Conservation (phyloP, 1,140 invertebrate species). For the Daktulosphaira vitifoliae region DNA sequence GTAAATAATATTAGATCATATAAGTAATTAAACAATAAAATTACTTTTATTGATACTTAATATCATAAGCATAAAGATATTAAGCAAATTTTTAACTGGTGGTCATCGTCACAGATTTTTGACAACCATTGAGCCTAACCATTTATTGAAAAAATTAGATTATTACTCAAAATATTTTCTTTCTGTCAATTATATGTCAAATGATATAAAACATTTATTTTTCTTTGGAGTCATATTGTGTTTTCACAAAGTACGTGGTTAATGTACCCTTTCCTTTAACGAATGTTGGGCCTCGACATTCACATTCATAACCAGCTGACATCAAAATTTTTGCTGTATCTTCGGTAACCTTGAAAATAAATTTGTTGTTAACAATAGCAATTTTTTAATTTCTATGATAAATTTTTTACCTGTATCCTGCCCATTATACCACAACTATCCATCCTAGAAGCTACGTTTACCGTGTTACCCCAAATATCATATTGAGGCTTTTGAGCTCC, state of each 20-base stretch:
- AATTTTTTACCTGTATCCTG: constrained; percentile 57
- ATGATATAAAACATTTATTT: constrained; percentile 15
- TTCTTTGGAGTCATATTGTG: constrained; percentile 55
- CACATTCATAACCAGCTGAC: constrained; percentile 70
- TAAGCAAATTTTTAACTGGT: no score
- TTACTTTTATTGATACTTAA: no score
- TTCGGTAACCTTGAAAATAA: constrained; percentile 55
- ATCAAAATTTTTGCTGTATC: constrained; percentile 81
- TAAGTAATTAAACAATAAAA: no score
- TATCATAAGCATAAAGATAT: no score
- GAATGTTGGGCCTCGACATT: constrained; percentile 76
- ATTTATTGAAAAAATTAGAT: no score
- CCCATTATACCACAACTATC: constrained; percentile 89
- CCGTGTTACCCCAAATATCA: constrained; percentile 97
- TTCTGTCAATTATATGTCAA: no score
- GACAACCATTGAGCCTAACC: no score
- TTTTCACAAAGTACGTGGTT: constrained; percentile 84
- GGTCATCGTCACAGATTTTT: no score
- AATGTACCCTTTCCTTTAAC: constrained; percentile 93
- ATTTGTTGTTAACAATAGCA: constrained; percentile 1
- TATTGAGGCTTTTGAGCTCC: constrained; percentile 96
- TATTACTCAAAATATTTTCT: no score
- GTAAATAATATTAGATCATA: no score
- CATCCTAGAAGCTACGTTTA: constrained; percentile 93
- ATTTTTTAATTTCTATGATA: not conserved